Evolutionary conservation across 2,888 invertebrate genomes (phyloP), one percentile per base, ranked within the genome.

Genomic region (Copidosoma aretas): DNA sequence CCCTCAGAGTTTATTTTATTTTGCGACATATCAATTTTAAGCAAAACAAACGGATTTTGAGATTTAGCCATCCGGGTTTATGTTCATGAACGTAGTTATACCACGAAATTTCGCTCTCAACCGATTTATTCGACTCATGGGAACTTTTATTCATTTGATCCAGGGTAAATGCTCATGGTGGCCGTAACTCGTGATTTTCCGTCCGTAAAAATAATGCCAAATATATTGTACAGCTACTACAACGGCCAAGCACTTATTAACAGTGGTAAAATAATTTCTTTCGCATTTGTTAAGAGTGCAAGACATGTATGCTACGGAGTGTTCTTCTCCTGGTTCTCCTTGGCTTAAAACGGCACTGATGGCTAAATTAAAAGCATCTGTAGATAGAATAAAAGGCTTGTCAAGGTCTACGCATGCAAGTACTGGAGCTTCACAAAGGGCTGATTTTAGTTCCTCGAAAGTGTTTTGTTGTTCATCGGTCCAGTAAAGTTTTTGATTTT

Each of bases 81-180:
- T 72, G 66, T 4, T 57, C 32, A 41, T 67, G 60, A 1, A 22
- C 32, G 22, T 60, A 69, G 0, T 71, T 67, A 17, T 62, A 70
- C 14, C 66, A 14, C 58, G 19, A 0, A 72, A 21, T 15, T 49
- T 21, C 12, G 61, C 32, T 67, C 63, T 68, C 68, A 60, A 70
- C 1, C 70, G 53, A 21, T 57, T 60, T 0, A 66, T 25, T 10
- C 67, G n/a, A 24, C 53, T 49, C 0, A 56, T 58, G 5, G 70
- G 70, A 2, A 62, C 60, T 4, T 60, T 65, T 0, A 60, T 58
- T 12, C 63, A 64, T 14, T 64, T 56, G 17, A 73, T 52, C 63
- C 67, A 71, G 52, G 67, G 68, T 0, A 71, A 53, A 1, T 71
- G 69, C 43, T 68, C 67, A n/a, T 73, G 72, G 43, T 72, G 70